Conservation (phyloP, 2,888 invertebrate species). For the Isoperla grammatica region DNA sequence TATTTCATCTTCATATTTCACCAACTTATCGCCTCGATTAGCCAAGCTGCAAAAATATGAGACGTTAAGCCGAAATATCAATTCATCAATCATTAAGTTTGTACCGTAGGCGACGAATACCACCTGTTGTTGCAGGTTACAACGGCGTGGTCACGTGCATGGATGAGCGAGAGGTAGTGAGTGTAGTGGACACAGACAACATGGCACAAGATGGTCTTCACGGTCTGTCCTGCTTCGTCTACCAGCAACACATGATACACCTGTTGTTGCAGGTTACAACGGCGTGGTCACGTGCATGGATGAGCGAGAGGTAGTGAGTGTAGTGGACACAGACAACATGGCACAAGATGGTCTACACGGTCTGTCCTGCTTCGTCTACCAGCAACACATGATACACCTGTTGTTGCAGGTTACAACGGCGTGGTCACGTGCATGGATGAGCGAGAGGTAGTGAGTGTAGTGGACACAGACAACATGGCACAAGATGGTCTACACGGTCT, state of each 20-base stretch:
- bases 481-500: conserved; percentile 21
- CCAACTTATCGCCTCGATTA: too few relatives aligned
- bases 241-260: too few relatives aligned
- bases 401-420: conserved; percentile 19
- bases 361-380: conserved; percentile 28
- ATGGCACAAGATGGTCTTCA: conserved; percentile 22
- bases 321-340: conserved; percentile 24
- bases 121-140: conserved; percentile 17
- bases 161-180: conserved; percentile 27
- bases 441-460: conserved; percentile 26
- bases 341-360: conserved; percentile 21
- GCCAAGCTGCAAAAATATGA: too few relatives aligned
- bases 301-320: conserved; percentile 25
- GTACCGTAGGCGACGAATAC: neutral
- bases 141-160: conserved; percentile 27
- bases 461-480: conserved; percentile 24
- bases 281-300: conserved; percentile 27
- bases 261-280: conserved; percentile 23
- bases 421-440: conserved; percentile 27
- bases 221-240: conserved; percentile 28
- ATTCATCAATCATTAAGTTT: too few relatives aligned
- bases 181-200: conserved; percentile 22
- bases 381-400: too few relatives aligned
- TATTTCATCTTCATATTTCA: too few relatives aligned
- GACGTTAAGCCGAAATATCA: too few relatives aligned